phyloP scores from a whole-genome alignment of 2,888 invertebrate species.

The Osedax frankpressi region DNA sequence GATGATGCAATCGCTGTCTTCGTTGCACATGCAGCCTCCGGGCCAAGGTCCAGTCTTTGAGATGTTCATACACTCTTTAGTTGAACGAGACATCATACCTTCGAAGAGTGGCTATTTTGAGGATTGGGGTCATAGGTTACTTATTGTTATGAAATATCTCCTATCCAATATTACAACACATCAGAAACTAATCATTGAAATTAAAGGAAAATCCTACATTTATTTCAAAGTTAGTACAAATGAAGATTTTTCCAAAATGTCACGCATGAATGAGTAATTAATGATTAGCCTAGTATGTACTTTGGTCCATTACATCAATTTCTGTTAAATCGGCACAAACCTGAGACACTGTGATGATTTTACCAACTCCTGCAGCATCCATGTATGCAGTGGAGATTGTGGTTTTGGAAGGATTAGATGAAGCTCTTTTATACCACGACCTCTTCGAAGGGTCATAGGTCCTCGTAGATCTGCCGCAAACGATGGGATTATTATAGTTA shows the following conservation, averaged over 20 bases:
- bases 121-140: too few relatives aligned
- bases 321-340: too few relatives aligned
- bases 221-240: too few relatives aligned
- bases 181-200: too few relatives aligned
- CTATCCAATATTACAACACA: too few relatives aligned
- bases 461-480: constrained; percentile 32
- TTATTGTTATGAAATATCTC: too few relatives aligned
- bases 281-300: too few relatives aligned
- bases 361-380: constrained; percentile 47
- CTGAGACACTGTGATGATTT: constrained; percentile 47
- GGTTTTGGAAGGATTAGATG: constrained; percentile 42
- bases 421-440: constrained; percentile 45
- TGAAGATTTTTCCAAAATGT: too few relatives aligned
- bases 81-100: constrained; percentile 42
- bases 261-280: too few relatives aligned
- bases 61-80: constrained; percentile 34
- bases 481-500: too few relatives aligned
- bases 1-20: constrained; percentile 41
- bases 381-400: constrained; percentile 47
- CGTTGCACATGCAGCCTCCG: constrained; percentile 44
- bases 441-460: constrained; percentile 46
- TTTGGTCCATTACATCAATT: too few relatives aligned
- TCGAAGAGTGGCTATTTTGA: constrained; percentile 44
- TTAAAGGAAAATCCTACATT: too few relatives aligned
- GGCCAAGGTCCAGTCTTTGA: constrained; percentile 34